Evolutionary conservation across 2,113 vertebrate species (phyloP), one percentile per base, ranked within the genome.

Genomic region (Sus scrofa): DNA sequence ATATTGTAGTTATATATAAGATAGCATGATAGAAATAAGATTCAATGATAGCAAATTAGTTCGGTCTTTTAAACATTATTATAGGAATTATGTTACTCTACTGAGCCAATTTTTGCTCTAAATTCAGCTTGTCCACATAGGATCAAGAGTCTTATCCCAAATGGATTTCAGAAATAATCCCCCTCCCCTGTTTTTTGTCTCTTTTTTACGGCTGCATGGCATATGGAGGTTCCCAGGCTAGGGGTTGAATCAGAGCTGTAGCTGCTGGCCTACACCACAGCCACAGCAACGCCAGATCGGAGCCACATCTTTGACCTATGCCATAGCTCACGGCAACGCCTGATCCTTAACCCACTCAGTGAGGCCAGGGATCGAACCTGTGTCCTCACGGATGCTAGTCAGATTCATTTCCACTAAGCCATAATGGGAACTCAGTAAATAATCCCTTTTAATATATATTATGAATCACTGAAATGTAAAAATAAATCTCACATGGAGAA

Each of bases 61-160:
- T 78, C 86, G 71, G 30, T 75, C 26, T 92, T 94, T 96, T 56
- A 60, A 91, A 94, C 91, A 87, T 65, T 95, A 92, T 84, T 65
- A 56, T 65, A n/a, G 93, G 62, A 86, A 86, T 86, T 87, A 62
- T 79, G 68, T 84, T 74, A 52, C 12, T 96, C 75, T 78, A 52
- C 1, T 24, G 68, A 91, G 63, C 6, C 91, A 32, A 92, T 78
- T 67, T 65, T 95, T 89, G 37, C 67, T 90, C n/a, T 96, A 92
- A 89, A 82, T 84, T 87, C 50, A 92, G 26, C 58, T 87, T 54
- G 30, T 77, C 27, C 4, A 50, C 16, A 65, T 20, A 60, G 11
- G 50, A 84, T 87, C 56, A 86, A 85, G 65, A 97, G 85, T 94
- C 62, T 95, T 63, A 95, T 52, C 32, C 54, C 67, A 65, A 82